These are phyloP conservation scores for Atrina japonica DNA, from an alignment of 2,888 invertebrate genomes.

Conservation along the genomic window DNA sequence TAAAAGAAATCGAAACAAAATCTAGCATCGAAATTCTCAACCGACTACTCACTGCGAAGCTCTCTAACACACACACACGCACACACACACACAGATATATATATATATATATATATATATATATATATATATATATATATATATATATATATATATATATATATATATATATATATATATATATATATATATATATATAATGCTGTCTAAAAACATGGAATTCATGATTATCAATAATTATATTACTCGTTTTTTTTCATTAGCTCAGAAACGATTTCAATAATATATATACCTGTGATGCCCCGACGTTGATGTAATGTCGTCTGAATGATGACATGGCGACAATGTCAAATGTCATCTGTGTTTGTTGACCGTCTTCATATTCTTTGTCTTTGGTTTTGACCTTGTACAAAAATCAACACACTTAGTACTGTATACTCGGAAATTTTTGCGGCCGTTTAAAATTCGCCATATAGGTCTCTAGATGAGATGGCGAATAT, in stretches of 20 bases:
- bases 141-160: neutral
- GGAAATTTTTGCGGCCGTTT: too few species aligned
- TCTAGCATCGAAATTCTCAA: too few species aligned
- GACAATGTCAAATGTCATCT: conserved; percentile 6
- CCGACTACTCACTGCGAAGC: too few species aligned
- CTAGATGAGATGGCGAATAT: too few species aligned
- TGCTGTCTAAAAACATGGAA: too few species aligned
- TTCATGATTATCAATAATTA: too few species aligned
- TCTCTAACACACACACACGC: too few species aligned
- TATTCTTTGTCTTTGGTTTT: conserved; percentile 12
- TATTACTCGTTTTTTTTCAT: neutral
- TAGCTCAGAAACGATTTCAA: neutral
- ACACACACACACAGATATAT: too few species aligned
- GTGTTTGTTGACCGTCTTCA: conserved; percentile 11
- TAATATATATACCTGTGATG: conserved; percentile 18
- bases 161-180: neutral
- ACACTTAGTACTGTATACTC: too few species aligned
- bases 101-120: too few species aligned
- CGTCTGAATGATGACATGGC: conserved; percentile 14
- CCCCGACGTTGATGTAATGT: conserved; percentile 4
- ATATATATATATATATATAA: neutral
- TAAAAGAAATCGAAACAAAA: too few species aligned
- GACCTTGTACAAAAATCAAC: conserved; percentile 16
- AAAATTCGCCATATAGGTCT: too few species aligned
- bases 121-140: neutral